These are phyloP conservation scores for Ageneiosus marmoratus DNA, from an alignment of 2,113 vertebrate species.

Conservation along the genomic window DNA sequence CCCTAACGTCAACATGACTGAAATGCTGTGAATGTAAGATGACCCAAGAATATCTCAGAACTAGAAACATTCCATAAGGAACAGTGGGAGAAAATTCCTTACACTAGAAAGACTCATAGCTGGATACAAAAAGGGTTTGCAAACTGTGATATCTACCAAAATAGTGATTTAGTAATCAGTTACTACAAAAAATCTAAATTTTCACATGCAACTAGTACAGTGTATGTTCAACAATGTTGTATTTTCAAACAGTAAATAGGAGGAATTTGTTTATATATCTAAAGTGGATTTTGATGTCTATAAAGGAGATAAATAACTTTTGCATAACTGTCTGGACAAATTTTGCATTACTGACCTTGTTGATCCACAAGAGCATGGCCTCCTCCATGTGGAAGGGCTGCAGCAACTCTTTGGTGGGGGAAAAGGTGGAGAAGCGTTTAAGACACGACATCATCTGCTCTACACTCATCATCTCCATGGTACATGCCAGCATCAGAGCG, in stretches of 20 bases:
- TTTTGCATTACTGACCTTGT: constrained; percentile 79
- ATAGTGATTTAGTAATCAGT: background rate
- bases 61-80: background rate
- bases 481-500: constrained; percentile 85
- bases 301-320: background rate
- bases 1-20: too few species aligned
- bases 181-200: background rate
- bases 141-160: background rate
- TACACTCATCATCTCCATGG: constrained; percentile 86
- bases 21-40: background rate
- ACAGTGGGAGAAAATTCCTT: background rate
- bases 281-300: background rate
- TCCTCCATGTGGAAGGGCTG: constrained; percentile 84
- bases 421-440: constrained; percentile 84
- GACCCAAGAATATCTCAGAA: background rate
- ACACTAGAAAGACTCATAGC: background rate
- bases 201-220: background rate
- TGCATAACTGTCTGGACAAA: background rate
- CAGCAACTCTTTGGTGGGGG: constrained; percentile 84
- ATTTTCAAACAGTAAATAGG: background rate
- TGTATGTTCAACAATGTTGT: background rate
- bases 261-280: background rate
- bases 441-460: constrained; percentile 85
- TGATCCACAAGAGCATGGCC: constrained; percentile 89
- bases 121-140: background rate